phyloP scores from a whole-genome alignment of 2,888 invertebrate genomes.

The Drosophila mettleri region DNA sequence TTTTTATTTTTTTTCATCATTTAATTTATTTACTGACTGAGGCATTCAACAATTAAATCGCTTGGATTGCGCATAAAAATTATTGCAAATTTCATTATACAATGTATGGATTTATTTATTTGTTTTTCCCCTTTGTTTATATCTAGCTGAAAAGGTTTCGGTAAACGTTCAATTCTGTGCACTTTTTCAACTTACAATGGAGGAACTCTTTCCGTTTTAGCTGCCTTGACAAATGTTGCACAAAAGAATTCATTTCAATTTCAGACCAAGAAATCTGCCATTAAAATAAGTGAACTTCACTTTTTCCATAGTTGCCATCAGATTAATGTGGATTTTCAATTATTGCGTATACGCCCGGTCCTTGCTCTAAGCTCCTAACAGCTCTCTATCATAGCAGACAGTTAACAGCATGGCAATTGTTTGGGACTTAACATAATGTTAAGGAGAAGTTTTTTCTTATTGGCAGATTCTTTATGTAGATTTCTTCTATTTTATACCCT shows the following conservation, averaged over 20 bases:
- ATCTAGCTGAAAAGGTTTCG: constrained; percentile 20
- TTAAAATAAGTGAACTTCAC: neutral
- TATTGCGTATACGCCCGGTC: neutral
- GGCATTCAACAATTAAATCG: constrained; percentile 65
- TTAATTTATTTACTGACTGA: constrained; percentile 64
- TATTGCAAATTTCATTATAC: constrained; percentile 25
- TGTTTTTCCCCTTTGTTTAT: no score
- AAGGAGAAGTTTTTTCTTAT: neutral
- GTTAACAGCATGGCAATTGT: neutral
- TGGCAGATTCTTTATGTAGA: constrained; percentile 4
- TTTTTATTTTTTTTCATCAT: constrained; percentile 10
- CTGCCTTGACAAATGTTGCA: constrained; percentile 36
- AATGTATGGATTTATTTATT: constrained; percentile 4
- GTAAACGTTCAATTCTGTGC: constrained; percentile 28
- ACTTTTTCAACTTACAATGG: constrained; percentile 29
- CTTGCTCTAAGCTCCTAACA: neutral
- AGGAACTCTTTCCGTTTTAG: constrained; percentile 58
- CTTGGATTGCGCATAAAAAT: constrained; percentile 33
- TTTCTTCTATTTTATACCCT: constrained; percentile 1
- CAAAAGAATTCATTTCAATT: constrained; percentile 9
- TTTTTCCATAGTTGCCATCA: no score
- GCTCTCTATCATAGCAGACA: neutral
- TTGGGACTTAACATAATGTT: constrained; percentile 5
- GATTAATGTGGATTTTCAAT: neutral
- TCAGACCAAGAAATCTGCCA: constrained; percentile 21